These are phyloP conservation scores for Heptranchias perlo DNA, from an alignment of 2,113 vertebrate species.

Conservation along the genomic window DNA sequence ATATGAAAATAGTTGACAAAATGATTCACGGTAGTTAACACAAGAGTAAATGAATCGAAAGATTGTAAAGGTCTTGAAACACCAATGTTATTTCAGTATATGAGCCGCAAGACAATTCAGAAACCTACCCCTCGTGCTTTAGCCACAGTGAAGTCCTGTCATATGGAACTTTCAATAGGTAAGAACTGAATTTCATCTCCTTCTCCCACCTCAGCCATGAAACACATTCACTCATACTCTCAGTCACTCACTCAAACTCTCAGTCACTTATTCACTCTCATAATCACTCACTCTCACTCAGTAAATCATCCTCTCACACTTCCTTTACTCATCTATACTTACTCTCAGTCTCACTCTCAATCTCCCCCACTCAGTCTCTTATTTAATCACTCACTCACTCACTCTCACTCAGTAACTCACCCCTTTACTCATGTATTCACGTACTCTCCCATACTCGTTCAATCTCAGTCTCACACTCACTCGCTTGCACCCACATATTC, in stretches of 20 bases:
- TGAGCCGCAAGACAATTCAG: neutral
- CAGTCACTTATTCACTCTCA: neutral
- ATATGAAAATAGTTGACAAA: neutral
- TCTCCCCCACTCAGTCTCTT: neutral
- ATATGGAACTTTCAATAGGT: too few relatives aligned
- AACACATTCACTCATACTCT: neutral
- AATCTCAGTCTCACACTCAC: neutral
- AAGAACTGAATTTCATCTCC: neutral
- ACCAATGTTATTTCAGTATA: neutral
- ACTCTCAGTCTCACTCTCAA: neutral
- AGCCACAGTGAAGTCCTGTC: neutral
- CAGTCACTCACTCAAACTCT: too few relatives aligned
- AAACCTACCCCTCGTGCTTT: neutral
- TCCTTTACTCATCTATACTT: neutral
- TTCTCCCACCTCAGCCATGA: neutral
- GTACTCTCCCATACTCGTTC: neutral
- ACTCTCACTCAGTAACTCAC: neutral
- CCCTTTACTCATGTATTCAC: neutral
- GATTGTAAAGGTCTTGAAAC: neutral
- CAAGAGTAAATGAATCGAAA: neutral
- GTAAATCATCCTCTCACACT: neutral
- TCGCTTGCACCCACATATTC: neutral
- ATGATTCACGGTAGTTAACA: neutral
- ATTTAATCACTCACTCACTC: neutral
- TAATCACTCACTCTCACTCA: neutral